Conservation (phyloP, 2,113 vertebrate genomes). For the Condylura cristata region DNA sequence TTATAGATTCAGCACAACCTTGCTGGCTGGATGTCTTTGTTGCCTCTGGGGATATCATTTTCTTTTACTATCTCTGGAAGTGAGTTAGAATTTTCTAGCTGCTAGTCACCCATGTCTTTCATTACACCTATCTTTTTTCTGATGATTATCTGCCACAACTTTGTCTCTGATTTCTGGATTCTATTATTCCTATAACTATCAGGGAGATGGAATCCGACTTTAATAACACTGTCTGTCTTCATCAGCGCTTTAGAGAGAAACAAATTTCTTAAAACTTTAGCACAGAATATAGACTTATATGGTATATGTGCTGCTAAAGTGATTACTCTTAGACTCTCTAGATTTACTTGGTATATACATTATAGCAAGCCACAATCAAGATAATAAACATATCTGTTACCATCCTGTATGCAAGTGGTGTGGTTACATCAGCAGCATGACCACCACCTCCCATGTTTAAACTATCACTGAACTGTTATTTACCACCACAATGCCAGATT, state of each 20-base stretch:
- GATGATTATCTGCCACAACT: not conserved
- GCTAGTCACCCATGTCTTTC: not conserved
- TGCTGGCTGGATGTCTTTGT: not conserved
- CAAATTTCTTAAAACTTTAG: not conserved
- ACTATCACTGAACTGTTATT: not conserved
- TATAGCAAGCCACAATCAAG: not conserved
- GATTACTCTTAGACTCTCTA: not conserved
- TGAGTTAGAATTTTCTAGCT: not conserved
- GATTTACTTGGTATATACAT: not conserved
- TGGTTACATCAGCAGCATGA: not conserved
- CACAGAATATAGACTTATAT: not conserved
- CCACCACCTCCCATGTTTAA: no score
- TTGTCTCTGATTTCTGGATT: not conserved
- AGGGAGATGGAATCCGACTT: not conserved
- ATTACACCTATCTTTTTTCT: not conserved
- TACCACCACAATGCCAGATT: not conserved
- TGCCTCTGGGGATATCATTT: not conserved
- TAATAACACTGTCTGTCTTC: not conserved
- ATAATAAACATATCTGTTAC: not conserved
- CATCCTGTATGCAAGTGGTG: not conserved
- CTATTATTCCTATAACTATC: not conserved
- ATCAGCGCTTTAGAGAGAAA: not conserved
- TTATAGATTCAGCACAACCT: not conserved
- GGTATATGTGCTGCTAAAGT: not conserved
- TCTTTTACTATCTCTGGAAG: not conserved